Conservation (phyloP, 2,113 vertebrate species). For the Phasianus colchicus region DNA sequence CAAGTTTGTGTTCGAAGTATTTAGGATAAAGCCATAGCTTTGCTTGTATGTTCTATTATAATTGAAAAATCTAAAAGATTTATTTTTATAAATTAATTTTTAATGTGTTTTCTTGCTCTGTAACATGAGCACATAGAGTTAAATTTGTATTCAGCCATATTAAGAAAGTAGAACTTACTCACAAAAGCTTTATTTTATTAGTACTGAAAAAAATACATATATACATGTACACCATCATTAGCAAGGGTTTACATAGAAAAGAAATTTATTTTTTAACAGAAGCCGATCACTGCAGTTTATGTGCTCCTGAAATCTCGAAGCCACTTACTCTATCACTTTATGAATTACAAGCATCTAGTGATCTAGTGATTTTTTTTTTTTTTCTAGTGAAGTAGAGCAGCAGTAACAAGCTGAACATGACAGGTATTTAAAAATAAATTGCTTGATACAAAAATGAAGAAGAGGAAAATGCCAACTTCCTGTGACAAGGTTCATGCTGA, state of each 20-base stretch:
- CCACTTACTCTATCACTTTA: neutral
- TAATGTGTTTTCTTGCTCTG: neutral
- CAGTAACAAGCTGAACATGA: slow-evolving; percentile 71
- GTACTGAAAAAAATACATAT: neutral
- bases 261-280: neutral
- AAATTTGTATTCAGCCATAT: neutral
- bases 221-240: neutral
- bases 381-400: slow-evolving; percentile 69
- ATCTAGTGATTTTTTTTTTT: neutral
- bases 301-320: neutral
- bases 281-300: neutral
- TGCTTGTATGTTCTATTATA: neutral
- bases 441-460: slow-evolving; percentile 23
- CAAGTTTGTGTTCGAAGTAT: neutral
- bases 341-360: slow-evolving; percentile 33
- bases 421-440: slow-evolving; percentile 79
- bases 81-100: neutral
- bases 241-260: neutral
- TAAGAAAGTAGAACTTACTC: neutral
- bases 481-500: slow-evolving; percentile 17
- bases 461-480: neutral
- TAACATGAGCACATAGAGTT: neutral
- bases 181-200: neutral
- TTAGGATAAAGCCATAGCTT: neutral
- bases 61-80: neutral